phyloP scores from a whole-genome alignment of 2,113 vertebrate species.

The Accipiter virgatus region DNA sequence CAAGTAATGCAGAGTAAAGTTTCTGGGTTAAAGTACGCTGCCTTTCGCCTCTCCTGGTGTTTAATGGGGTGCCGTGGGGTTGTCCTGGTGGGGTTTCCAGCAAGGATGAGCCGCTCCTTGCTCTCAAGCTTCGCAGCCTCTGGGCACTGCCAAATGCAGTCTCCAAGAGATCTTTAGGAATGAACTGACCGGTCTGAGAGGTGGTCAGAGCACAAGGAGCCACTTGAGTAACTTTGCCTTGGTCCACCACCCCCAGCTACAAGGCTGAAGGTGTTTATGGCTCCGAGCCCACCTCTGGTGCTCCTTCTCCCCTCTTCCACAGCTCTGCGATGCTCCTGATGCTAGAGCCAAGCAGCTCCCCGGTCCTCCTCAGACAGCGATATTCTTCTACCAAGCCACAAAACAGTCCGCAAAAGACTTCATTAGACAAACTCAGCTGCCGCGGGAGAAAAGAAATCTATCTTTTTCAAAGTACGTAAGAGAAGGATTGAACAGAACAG shows the following conservation, averaged over 20 bases:
- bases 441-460: neutral
- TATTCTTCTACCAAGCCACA: neutral
- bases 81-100: rapidly evolving
- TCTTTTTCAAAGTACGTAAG: neutral
- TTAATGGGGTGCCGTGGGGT: neutral
- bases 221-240: neutral
- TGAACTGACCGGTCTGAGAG: rapidly evolving
- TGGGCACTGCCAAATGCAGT: rapidly evolving
- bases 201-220: neutral
- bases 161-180: neutral
- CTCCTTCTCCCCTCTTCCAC: neutral
- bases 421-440: neutral
- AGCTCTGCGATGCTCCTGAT: neutral
- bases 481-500: neutral
- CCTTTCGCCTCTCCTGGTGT: neutral
- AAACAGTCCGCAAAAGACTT: neutral
- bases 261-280: neutral
- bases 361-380: neutral
- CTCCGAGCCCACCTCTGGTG: neutral
- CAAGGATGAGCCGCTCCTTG: neutral
- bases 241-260: neutral
- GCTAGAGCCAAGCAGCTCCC: neutral
- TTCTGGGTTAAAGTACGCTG: rapidly evolving
- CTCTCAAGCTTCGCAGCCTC: neutral
- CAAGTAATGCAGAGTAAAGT: too few relatives aligned